A percentile compares a stretch with the other conserved stretches of the same genome.
Evolutionary conservation across 2,888 invertebrate genomes (phyloP).

Genomic region (Xestoiulus laeticollis): DNA sequence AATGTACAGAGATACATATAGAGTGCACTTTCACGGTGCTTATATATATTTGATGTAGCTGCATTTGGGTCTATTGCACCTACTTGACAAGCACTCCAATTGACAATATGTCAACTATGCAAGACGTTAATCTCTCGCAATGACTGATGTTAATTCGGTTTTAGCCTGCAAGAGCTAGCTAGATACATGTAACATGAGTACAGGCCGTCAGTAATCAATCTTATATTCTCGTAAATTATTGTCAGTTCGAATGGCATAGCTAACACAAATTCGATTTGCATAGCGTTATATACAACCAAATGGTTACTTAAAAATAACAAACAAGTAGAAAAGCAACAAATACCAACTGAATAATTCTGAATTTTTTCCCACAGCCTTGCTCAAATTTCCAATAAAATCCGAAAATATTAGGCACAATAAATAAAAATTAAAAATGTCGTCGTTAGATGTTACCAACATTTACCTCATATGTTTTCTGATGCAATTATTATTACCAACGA

Average conservation of each 20-base stretch:
- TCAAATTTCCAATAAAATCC: too few relatives aligned
- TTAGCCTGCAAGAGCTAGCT: not conserved
- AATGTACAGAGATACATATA: not conserved
- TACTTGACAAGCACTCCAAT: not conserved
- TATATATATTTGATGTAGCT: not conserved
- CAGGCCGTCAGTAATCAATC: not conserved
- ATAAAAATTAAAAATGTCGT: too few relatives aligned
- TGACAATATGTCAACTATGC: not conserved
- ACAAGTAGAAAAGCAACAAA: too few relatives aligned
- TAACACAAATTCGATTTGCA: too few relatives aligned
- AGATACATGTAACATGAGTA: not conserved
- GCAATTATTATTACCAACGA: too few relatives aligned
- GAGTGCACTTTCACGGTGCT: not conserved
- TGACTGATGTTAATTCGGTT: conserved; percentile 31
- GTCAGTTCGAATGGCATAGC: not conserved
- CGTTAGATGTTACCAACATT: too few relatives aligned
- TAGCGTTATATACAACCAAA: too few relatives aligned
- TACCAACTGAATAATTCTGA: too few relatives aligned
- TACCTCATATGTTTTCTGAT: too few relatives aligned
- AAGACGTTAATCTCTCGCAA: not conserved
- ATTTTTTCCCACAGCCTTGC: too few relatives aligned
- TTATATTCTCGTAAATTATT: not conserved
- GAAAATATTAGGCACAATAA: too few relatives aligned
- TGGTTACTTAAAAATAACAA: too few relatives aligned
- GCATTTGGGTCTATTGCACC: not conserved